Percentiles rank a stretch among this genome's conserved stretches.
These are phyloP conservation scores for Brachyrhaphis roseni DNA, from an alignment of 2,797 vertebrate genomes.

Conservation along the genomic window DNA sequence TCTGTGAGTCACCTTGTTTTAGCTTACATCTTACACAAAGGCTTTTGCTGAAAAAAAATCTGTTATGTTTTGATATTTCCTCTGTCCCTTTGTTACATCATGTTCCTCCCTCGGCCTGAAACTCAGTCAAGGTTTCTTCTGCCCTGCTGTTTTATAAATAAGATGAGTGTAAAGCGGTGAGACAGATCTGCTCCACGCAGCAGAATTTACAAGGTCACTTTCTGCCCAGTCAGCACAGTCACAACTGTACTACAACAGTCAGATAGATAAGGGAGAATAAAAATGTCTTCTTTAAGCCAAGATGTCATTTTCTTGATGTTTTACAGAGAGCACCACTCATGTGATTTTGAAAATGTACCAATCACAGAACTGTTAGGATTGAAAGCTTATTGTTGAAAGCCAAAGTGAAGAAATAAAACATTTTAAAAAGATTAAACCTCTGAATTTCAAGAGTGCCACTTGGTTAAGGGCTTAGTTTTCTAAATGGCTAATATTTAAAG, in stretches of 20 bases:
- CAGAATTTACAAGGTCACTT: conserved; percentile 53
- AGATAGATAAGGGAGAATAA: not conserved
- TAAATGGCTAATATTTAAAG: not conserved
- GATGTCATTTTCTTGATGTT: not conserved
- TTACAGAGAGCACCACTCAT: not conserved
- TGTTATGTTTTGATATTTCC: conserved; percentile 17
- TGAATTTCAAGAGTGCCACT: not conserved
- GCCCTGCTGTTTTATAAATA: conserved; percentile 59
- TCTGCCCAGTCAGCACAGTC: conserved; percentile 55
- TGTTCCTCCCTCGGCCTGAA: conserved; percentile 21
- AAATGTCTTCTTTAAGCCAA: not conserved
- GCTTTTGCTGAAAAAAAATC: not conserved
- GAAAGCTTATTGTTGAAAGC: not conserved
- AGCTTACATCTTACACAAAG: not conserved
- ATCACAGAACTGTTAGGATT: not conserved
- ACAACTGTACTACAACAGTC: conserved; percentile 2
- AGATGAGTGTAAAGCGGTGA: conserved; percentile 57
- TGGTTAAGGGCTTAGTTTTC: not conserved
- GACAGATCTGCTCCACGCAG: conserved; percentile 42
- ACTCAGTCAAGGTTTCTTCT: conserved; percentile 26
- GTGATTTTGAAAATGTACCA: not conserved
- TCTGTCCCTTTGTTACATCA: not conserved
- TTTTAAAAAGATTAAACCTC: not conserved
- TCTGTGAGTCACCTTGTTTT: conserved; percentile 4
- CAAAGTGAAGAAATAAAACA: not conserved